These are phyloP conservation scores for Ethmia dodecea DNA, from an alignment of 2,888 invertebrate species.

Conservation along the genomic window DNA sequence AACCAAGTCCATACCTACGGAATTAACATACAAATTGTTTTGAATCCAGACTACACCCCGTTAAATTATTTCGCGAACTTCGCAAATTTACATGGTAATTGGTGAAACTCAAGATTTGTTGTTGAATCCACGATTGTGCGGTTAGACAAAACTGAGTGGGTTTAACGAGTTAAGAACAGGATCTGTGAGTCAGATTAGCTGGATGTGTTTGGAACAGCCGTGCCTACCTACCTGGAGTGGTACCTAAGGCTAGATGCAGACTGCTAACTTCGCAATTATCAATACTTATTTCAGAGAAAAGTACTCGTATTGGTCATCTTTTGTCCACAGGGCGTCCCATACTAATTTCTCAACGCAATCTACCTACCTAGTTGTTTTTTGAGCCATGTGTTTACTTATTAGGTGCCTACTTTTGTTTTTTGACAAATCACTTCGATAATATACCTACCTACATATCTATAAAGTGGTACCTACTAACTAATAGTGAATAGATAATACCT, in stretches of 20 bases:
- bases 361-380: too few species aligned
- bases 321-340: too few species aligned
- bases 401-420: too few species aligned
- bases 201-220: conserved; percentile 27
- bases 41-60: conserved; percentile 71
- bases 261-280: too few species aligned
- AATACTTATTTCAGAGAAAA: too few species aligned
- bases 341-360: too few species aligned
- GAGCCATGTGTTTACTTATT: too few species aligned
- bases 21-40: conserved; percentile 77
- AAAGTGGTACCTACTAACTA: too few species aligned
- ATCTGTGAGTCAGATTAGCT: conserved; percentile 48
- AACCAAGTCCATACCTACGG: conserved; percentile 59
- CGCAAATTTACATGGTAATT: conserved; percentile 76
- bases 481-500: too few species aligned
- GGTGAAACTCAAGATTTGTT: conserved; percentile 76
- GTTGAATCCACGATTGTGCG: conserved; percentile 67
- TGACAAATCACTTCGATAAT: too few species aligned
- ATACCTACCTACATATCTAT: too few species aligned
- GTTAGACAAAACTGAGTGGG: conserved; percentile 56
- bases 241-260: not conserved
- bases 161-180: conserved; percentile 52
- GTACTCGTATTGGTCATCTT: too few species aligned
- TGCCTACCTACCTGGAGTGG: not conserved
- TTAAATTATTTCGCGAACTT: conserved; percentile 76